Evolutionary conservation across 2,797 vertebrate species (phyloP), one percentile per base, ranked within the genome.

Genomic region (Sitta carolinensis): DNA sequence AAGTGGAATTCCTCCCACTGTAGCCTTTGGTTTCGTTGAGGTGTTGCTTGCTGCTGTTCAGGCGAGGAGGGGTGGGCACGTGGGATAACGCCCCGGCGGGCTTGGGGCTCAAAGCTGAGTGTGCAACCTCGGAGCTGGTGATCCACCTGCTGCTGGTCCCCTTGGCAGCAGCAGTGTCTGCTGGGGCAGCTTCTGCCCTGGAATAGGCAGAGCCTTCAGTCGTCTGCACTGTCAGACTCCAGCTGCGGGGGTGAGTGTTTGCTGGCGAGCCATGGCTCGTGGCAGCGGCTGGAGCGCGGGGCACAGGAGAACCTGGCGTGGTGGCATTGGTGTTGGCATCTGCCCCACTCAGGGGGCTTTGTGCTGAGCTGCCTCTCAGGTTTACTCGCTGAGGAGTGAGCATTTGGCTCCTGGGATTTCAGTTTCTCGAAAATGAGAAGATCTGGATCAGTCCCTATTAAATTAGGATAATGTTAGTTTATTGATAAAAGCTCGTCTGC

Each of bases 401-500:
- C 81, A 45, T 94, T 92, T 64, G 87, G 67, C 25, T 97, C 87
- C 25, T 91, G 69, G 29, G 84, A 81, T 64, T 76, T 87, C 63
- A 79, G 84, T 81, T 99, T 99, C 89, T 98, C 98, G 96, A 99
- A 99, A 96, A 99, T 97, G 90, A 99, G 96, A 95, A 99, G 97
- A 94, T 99, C 99, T 27, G 99, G 99, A 97, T 99, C 99, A 79
- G 98, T 96, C 62, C 99, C 99, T 99, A 57, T 67, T 83, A 95
- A 96, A 75, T 85, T 16, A 96, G 20, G 52, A 51, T 10, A 57
- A 9, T 20, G 42, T 92, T 87, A 89, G n/a, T 82, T 79, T 34
- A 40, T 62, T 62, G 59, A 8, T 45, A 34, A 64, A 64, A 84
- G 54, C 36, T 90, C 21, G 25, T 51, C 80, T 89, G 47, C 21